Evolutionary conservation across 2,113 vertebrate genomes (phyloP), one percentile per base, ranked within the genome.

Genomic region (Elephas maximus): DNA sequence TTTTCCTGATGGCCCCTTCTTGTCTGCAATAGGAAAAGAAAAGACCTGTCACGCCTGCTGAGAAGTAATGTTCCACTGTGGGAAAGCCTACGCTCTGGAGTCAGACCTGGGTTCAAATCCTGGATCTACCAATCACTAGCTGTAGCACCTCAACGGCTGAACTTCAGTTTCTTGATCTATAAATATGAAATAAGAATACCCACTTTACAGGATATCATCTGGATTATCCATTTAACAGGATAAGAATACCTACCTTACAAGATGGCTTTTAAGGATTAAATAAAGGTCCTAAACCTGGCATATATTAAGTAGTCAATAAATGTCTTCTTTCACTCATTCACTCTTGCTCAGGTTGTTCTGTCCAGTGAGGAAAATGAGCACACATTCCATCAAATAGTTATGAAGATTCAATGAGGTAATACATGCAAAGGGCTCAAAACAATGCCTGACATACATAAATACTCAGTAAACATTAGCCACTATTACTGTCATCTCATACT

Each of bases 1-100:
- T 98, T 98, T 98, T 77, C 97, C 98, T 78, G 85, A 95, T 82
- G 98, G 95, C 21, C 97, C 97, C 93, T 98, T 97, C 89, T 97
- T 97, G 81, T 98, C 98, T 98, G 88, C 81, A 91, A 96, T 26
- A 83, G 51, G 30, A 71, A 57, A 88, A 41, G 60, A 69, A 77
- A 88, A 79, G 5, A 73, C 10, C 18, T 71, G 37, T 69, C n/a
- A 60, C 28, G 10, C 12, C n/a, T 94, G 44, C 74, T 91, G 45
- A 28, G 3, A 89, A 28, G n/a, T 37, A 60, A 37, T 7, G 8
- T 62, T 67, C 51, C 28, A n/a, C 2, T 67, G 30, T 60, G 44
- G 24, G 18, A 53, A 74, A 85, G n/a, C 65, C 53, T 44, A 65
- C 6, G 2, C 33, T 92, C 60, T 79, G 28, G 41, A 77, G 53